phyloP scores from a whole-genome alignment of 2,113 vertebrate genomes.

The Gopherus evgoodei region DNA sequence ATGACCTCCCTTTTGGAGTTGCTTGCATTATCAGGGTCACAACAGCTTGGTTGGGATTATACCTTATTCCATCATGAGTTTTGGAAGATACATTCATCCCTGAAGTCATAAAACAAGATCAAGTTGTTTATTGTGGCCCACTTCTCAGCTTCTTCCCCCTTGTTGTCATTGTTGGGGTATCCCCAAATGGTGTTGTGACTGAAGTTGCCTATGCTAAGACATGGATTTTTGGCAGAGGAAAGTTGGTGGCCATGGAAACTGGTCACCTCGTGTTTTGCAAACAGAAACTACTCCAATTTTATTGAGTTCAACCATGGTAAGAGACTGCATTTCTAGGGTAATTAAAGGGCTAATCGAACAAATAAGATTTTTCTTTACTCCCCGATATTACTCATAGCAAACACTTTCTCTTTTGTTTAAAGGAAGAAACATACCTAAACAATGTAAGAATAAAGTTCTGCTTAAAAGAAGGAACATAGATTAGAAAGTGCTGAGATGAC shows the following conservation, averaged over 20 bases:
- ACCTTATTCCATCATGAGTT: too few relatives aligned
- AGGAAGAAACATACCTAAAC: neutral
- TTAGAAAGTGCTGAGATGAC: neutral
- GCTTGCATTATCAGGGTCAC: too few relatives aligned
- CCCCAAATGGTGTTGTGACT: neutral
- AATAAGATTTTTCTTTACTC: conserved; percentile 20
- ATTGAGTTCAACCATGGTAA: neutral
- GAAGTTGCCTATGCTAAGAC: neutral
- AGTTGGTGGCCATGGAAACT: neutral
- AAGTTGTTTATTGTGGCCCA: too few relatives aligned
- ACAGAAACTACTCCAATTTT: neutral
- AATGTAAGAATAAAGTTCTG: neutral
- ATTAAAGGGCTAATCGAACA: conserved; percentile 5
- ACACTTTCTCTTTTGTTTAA: neutral
- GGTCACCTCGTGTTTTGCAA: neutral
- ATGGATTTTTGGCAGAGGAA: neutral
- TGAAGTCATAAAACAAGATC: too few relatives aligned
- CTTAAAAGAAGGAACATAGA: neutral
- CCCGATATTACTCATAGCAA: neutral
- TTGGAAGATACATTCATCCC: too few relatives aligned
- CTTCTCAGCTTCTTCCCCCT: too few relatives aligned
- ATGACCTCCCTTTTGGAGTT: too few relatives aligned
- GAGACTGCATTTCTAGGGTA: neutral
- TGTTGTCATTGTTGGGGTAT: neutral
- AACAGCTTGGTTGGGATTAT: too few relatives aligned